phyloP scores from a whole-genome alignment of 2,113 vertebrate species.

The Prochilodus magdalenae region DNA sequence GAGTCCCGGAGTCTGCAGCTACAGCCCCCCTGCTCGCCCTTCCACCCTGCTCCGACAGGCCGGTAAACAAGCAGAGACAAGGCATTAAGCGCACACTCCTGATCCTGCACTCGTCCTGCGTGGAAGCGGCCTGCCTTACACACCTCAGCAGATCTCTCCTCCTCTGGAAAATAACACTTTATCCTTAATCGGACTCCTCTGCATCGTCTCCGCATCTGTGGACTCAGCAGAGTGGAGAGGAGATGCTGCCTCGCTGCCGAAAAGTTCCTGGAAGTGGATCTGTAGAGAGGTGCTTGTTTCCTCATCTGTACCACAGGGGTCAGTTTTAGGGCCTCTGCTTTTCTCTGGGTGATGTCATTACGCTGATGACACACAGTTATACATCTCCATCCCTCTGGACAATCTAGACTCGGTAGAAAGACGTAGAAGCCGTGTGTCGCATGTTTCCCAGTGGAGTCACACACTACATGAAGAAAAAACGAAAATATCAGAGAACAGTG shows the following conservation, averaged over 20 bases:
- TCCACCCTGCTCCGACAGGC: slow-evolving; percentile 49
- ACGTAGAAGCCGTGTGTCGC: no score
- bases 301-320: no score
- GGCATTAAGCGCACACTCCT: slow-evolving; percentile 36
- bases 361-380: no score
- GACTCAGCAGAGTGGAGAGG: not conserved
- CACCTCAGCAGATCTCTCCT: not conserved
- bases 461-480: no score
- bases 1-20: slow-evolving; percentile 35
- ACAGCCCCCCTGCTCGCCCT: not conserved
- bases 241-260: not conserved
- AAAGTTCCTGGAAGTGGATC: no score
- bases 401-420: no score
- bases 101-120: not conserved
- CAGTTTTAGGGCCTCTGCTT: no score
- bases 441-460: no score
- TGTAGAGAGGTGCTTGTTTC: no score
- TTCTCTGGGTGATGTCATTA: no score
- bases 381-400: no score
- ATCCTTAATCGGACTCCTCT: not conserved
- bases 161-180: not conserved
- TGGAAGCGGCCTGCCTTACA: slow-evolving; percentile 5
- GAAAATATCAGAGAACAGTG: no score
- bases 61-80: slow-evolving; percentile 46
- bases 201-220: not conserved